Percentiles rank a stretch among this genome's conserved stretches.
Conservation (phyloP, 2,888 invertebrate genomes). For the Fissipunctia ypsillon region DNA sequence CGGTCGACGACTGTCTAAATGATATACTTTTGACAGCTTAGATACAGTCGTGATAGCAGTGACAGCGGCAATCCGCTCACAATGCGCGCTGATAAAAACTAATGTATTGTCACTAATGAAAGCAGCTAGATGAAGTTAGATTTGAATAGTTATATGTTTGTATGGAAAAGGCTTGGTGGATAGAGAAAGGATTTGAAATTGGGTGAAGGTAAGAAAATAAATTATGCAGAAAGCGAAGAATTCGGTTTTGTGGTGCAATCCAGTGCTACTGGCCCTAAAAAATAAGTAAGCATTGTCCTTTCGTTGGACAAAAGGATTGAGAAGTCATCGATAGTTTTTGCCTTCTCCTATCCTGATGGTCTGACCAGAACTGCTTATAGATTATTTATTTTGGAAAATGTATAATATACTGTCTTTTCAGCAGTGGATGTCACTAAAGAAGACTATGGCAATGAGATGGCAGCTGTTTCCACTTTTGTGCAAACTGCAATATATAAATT, state of each 20-base stretch:
- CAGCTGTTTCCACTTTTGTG: no score
- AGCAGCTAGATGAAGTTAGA: slow-evolving; percentile 56
- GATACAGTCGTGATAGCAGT: slow-evolving; percentile 79
- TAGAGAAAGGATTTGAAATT: slow-evolving; percentile 6
- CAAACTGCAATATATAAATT: background rate
- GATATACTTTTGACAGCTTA: slow-evolving; percentile 85
- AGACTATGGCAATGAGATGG: background rate
- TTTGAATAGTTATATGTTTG: slow-evolving; percentile 10
- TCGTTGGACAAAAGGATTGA: background rate
- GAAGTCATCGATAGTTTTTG: background rate
- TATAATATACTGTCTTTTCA: background rate
- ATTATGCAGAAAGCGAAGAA: background rate
- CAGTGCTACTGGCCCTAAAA: no score
- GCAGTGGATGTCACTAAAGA: background rate
- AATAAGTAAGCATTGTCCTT: background rate
- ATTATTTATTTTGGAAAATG: no score
- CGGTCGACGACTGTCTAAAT: slow-evolving; percentile 76
- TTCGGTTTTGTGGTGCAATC: background rate
- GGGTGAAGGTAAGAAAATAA: background rate
- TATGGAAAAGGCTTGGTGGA: background rate
- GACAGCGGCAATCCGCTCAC: slow-evolving; percentile 77
- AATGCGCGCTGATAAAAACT: slow-evolving; percentile 69
- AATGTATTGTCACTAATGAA: slow-evolving; percentile 66
- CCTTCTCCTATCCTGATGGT: no score
- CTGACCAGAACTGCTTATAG: no score